Conservation (phyloP, 1,140 invertebrate genomes). For the Formica exsecta region DNA sequence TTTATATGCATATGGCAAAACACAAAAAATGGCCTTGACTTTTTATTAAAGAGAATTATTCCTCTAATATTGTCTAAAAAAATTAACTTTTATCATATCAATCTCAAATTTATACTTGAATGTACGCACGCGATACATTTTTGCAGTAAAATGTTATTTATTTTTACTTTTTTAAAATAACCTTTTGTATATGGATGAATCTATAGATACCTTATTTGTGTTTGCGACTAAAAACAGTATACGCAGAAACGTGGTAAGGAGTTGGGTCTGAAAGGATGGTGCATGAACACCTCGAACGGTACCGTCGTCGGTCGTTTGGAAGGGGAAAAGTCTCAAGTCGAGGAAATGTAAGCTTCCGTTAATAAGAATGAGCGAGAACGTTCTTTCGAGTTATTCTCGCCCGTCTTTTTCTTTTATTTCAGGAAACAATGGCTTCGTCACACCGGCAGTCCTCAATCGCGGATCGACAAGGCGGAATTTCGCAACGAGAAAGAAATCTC, state of each 20-base stretch:
- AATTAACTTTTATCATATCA: no score
- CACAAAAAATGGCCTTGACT: no score
- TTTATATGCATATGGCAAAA: no score
- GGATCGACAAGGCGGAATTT: conserved; percentile 90
- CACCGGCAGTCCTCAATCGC: conserved; percentile 90
- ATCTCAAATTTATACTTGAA: no score
- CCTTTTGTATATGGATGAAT: not conserved
- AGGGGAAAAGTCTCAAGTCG: conserved; percentile 88
- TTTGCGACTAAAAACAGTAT: conserved; percentile 84
- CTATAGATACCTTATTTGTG: not conserved
- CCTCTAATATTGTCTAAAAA: no score
- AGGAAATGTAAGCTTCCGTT: conserved; percentile 89
- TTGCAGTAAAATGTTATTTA: no score
- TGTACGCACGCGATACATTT: no score
- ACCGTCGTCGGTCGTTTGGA: conserved; percentile 91
- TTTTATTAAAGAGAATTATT: no score
- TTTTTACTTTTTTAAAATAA: not conserved
- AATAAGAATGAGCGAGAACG: not conserved
- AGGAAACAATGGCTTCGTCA: conserved; percentile 91
- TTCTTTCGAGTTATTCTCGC: not conserved
- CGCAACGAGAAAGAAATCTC: conserved; percentile 88
- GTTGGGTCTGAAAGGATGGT: conserved; percentile 91
- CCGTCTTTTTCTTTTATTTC: conserved; percentile 73
- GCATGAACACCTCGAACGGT: conserved; percentile 90
- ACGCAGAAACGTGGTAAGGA: conserved; percentile 90